Conservation (phyloP, 2,888 invertebrate genomes). For the Pteria penguin region DNA sequence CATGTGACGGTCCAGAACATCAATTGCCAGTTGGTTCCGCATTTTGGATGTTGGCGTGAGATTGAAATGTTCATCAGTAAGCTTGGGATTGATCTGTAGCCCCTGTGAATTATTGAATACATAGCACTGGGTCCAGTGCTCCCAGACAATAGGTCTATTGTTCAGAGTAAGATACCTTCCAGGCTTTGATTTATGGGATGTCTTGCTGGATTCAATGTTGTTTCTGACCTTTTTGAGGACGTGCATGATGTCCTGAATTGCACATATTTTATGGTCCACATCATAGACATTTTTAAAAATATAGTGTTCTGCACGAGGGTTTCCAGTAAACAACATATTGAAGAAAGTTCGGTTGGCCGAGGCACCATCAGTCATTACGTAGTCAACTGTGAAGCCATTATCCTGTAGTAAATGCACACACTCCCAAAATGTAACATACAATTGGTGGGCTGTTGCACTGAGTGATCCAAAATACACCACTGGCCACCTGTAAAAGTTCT, state of each 20-base stretch:
- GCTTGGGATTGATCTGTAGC: neutral
- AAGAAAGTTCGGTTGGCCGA: neutral
- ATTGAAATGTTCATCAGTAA: constrained; percentile 4
- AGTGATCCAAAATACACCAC: constrained; percentile 46
- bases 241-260: constrained; percentile 4
- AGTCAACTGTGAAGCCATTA: constrained; percentile 31
- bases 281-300: neutral
- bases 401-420: constrained; percentile 43
- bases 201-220: constrained; percentile 11
- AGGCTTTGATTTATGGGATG: neutral
- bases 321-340: neutral
- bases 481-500: constrained; percentile 48
- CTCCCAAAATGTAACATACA: constrained; percentile 44
- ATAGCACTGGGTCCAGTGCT: constrained; percentile 3
- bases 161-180: constrained; percentile 5
- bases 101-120: constrained; percentile 1
- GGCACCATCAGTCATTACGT: constrained; percentile 6
- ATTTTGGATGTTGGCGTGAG: neutral
- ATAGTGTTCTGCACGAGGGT: neutral
- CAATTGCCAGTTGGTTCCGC: neutral
- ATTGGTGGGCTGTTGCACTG: constrained; percentile 36
- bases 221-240: constrained; percentile 4
- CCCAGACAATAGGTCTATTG: constrained; percentile 3
- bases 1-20: neutral
- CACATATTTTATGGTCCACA: neutral